Evolutionary conservation across 1,140 invertebrate species (phyloP).

Genomic region (Nasonia vitripennis): DNA sequence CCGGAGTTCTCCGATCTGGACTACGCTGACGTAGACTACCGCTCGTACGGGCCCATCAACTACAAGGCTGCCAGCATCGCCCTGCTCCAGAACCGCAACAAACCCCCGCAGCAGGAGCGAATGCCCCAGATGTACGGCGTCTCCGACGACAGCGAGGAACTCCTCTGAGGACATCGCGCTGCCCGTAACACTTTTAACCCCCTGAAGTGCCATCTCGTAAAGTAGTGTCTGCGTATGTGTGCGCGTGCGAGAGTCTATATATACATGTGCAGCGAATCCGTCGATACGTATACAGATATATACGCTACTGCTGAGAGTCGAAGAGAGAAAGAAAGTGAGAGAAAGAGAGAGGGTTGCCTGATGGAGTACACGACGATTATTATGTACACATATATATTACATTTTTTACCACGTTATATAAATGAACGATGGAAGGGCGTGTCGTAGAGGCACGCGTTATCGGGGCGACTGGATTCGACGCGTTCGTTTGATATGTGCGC

Average conservation of each 20-base stretch:
- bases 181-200: slow-evolving; percentile 30
- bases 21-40: slow-evolving; percentile 92
- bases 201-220: slow-evolving; percentile 61
- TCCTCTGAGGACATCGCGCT: slow-evolving; percentile 63
- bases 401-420: slow-evolving; percentile 4
- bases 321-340: too few species aligned
- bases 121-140: slow-evolving; percentile 73
- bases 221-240: not conserved
- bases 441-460: slow-evolving; percentile 50
- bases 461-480: not conserved
- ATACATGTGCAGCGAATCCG: slow-evolving; percentile 10
- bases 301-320: not conserved
- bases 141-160: slow-evolving; percentile 72
- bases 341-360: not conserved
- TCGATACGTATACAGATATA: slow-evolving; percentile 53
- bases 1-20: slow-evolving; percentile 86
- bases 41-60: slow-evolving; percentile 87
- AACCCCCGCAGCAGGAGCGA: slow-evolving; percentile 60
- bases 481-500: too few species aligned
- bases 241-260: not conserved
- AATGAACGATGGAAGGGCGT: slow-evolving; percentile 58
- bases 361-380: slow-evolving; percentile 6
- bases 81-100: slow-evolving; percentile 68
- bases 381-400: slow-evolving; percentile 56
- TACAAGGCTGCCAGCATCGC: slow-evolving; percentile 57